Evolutionary conservation across 1,140 invertebrate genomes (phyloP).

Genomic region (Ectropis grisescens): DNA sequence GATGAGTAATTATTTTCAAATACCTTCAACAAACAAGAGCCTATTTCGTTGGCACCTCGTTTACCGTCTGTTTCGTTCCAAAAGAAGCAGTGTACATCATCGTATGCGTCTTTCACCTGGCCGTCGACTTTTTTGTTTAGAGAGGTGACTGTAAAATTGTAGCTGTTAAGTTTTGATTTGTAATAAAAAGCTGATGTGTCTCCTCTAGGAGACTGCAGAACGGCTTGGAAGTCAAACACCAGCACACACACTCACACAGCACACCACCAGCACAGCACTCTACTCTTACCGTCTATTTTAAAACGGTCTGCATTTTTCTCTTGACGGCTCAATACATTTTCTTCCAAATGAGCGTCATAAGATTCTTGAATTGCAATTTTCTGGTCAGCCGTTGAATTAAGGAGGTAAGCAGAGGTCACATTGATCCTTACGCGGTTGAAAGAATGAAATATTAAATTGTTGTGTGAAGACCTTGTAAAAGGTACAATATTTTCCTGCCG

Average conservation of each 20-base stretch:
- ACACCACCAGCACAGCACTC: too few relatives aligned
- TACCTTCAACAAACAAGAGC: constrained; percentile 25
- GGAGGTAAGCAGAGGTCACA: constrained; percentile 40
- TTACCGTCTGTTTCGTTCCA: constrained; percentile 58
- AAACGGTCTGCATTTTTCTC: constrained; percentile 20
- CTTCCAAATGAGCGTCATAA: constrained; percentile 14
- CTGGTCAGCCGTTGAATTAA: constrained; percentile 17
- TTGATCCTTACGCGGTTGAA: constrained; percentile 44
- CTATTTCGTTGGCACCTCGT: constrained; percentile 55
- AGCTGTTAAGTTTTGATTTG: constrained; percentile 54
- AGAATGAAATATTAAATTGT: constrained; percentile 39
- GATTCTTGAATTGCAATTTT: constrained; percentile 11
- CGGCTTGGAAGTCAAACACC: constrained; percentile 42
- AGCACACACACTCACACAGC: too few relatives aligned
- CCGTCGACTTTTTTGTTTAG: constrained; percentile 26
- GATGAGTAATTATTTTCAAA: too few relatives aligned
- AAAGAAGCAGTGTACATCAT: constrained; percentile 35
- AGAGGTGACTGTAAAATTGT: constrained; percentile 44
- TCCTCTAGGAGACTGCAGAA: constrained; percentile 27
- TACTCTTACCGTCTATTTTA: constrained; percentile 28
- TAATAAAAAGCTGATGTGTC: constrained; percentile 37
- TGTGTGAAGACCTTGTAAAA: constrained; percentile 32
- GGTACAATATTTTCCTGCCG: constrained; percentile 22
- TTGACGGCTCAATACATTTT: constrained; percentile 15
- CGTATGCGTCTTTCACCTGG: constrained; percentile 5